Evolutionary conservation across 2,888 invertebrate species (phyloP).

Genomic region (Branchinecta sandiegonensis): DNA sequence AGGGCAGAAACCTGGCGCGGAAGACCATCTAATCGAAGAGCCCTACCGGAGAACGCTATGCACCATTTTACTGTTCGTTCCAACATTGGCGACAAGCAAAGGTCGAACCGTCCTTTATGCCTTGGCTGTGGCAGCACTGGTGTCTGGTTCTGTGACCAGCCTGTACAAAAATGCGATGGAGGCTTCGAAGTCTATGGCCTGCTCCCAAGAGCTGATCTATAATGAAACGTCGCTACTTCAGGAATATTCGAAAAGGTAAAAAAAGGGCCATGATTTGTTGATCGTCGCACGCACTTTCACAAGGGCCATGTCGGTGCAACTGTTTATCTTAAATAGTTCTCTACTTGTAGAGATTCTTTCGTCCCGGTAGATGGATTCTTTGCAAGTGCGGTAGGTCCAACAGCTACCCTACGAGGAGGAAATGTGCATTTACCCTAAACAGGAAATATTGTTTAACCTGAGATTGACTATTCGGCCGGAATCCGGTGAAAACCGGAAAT

Average conservation of each 20-base stretch:
- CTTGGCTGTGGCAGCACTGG: background rate
- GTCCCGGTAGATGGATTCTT: too few species aligned
- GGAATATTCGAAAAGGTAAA: background rate
- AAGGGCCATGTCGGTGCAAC: too few species aligned
- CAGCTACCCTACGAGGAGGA: too few species aligned
- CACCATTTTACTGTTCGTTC: background rate
- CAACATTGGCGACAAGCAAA: background rate
- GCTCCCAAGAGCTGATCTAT: slow-evolving; percentile 5
- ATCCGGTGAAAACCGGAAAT: too few species aligned
- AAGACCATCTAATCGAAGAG: background rate
- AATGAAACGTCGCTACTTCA: background rate
- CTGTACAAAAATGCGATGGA: background rate
- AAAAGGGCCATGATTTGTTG: background rate
- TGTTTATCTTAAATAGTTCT: too few species aligned
- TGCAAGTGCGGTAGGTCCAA: too few species aligned
- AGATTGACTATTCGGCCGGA: too few species aligned
- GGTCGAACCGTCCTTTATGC: background rate
- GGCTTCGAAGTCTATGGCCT: background rate
- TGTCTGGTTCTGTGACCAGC: background rate
- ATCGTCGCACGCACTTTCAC: too few species aligned
- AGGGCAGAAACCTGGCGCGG: background rate
- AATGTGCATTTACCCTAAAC: too few species aligned
- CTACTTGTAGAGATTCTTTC: too few species aligned
- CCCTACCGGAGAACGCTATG: background rate
- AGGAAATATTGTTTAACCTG: too few species aligned